phyloP scores from a whole-genome alignment of 2,888 invertebrate genomes.

The Thecocarcelia acutangulata region DNA sequence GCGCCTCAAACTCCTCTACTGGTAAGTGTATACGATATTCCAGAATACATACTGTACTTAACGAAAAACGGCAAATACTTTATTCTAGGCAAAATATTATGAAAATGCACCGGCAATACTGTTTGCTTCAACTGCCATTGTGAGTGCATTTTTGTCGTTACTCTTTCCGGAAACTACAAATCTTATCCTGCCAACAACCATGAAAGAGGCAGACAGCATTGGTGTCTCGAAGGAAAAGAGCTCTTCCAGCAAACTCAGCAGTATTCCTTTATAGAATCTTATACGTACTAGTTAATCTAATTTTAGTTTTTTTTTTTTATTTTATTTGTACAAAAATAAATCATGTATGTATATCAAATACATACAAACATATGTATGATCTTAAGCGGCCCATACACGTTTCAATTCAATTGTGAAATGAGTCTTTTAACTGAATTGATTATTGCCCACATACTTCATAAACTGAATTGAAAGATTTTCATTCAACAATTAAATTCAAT shows the following conservation, averaged over 20 bases:
- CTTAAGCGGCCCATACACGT: no score
- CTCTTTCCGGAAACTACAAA: slow-evolving; percentile 86
- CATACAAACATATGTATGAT: no score
- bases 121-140: slow-evolving; percentile 83
- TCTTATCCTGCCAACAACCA: slow-evolving; percentile 84
- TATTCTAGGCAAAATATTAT: slow-evolving; percentile 77
- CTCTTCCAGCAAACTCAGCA: neutral
- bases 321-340: neutral
- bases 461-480: no score
- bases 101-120: slow-evolving; percentile 83
- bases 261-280: slow-evolving; percentile 23
- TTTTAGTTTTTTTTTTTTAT: slow-evolving; percentile 3
- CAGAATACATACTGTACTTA: no score
- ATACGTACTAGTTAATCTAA: neutral
- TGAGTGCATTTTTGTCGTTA: slow-evolving; percentile 83
- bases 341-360: neutral
- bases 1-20: slow-evolving; percentile 88
- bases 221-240: slow-evolving; percentile 72
- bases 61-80: neutral
- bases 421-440: no score
- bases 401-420: no score
- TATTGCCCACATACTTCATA: no score
- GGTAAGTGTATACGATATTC: slow-evolving; percentile 69
- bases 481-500: no score
- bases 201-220: slow-evolving; percentile 84